phyloP scores from a whole-genome alignment of 2,113 vertebrate species.

The Notiomystis cincta region DNA sequence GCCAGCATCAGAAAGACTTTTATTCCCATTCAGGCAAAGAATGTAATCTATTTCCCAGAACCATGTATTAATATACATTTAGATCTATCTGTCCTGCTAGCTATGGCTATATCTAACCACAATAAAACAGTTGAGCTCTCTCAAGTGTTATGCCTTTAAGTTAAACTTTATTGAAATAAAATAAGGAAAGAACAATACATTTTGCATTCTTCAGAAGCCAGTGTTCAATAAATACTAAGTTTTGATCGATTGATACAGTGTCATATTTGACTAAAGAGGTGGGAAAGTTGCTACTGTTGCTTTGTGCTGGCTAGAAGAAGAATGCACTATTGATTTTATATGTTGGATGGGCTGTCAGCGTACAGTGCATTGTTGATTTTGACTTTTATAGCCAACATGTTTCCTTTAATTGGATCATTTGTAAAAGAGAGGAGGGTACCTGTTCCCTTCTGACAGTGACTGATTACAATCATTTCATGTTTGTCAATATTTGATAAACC shows the following conservation, averaged over 20 bases:
- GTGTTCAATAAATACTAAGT: slow-evolving; percentile 80
- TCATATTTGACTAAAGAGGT: slow-evolving; percentile 88
- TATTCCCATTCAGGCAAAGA: not conserved
- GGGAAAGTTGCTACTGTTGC: slow-evolving; percentile 77
- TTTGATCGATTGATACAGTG: slow-evolving; percentile 82
- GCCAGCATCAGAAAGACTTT: not conserved
- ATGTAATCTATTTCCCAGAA: not conserved
- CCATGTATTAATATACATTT: not conserved
- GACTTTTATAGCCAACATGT: slow-evolving; percentile 86
- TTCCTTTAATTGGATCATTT: slow-evolving; percentile 89
- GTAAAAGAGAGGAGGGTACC: slow-evolving; percentile 84
- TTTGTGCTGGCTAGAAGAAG: slow-evolving; percentile 77
- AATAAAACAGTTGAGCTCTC: slow-evolving; percentile 6
- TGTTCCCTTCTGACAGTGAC: slow-evolving; percentile 80
- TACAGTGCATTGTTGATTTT: slow-evolving; percentile 84
- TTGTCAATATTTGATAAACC: slow-evolving; percentile 87
- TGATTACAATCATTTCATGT: slow-evolving; percentile 85
- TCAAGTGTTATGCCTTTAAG: slow-evolving; percentile 73
- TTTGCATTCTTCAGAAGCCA: slow-evolving; percentile 74
- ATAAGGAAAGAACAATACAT: slow-evolving; percentile 61
- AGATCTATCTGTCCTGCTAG: slow-evolving; percentile 8
- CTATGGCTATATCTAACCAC: slow-evolving; percentile 13
- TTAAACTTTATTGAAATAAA: slow-evolving; percentile 75
- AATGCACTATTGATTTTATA: slow-evolving; percentile 84
- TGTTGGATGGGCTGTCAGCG: slow-evolving; percentile 85